phyloP scores from a whole-genome alignment of 2,113 vertebrate species.

The Merops nubicus region DNA sequence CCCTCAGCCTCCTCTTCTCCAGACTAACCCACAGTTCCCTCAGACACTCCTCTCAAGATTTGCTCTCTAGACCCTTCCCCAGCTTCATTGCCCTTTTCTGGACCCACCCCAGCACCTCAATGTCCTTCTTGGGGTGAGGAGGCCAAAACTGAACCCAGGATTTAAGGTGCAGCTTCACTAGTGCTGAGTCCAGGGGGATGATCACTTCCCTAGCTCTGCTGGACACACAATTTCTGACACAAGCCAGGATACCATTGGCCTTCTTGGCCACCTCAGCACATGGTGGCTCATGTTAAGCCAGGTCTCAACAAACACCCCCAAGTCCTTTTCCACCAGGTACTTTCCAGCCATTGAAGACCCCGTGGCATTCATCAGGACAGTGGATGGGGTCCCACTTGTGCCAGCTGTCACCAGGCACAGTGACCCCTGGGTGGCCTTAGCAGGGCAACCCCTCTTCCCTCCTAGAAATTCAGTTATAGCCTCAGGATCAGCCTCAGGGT shows the following conservation, averaged over 20 bases:
- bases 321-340: not conserved
- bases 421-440: fast-evolving
- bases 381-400: not conserved
- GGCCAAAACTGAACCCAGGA: not conserved
- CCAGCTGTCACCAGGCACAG: not conserved
- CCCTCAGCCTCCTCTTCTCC: not conserved
- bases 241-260: not conserved
- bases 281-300: not conserved
- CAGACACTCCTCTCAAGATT: not conserved
- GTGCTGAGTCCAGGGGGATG: not conserved
- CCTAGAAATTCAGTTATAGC: not conserved
- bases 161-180: not conserved
- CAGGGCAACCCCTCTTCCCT: not conserved
- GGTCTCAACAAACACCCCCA: not conserved
- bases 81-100: not conserved
- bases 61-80: not conserved
- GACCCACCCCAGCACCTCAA: not conserved
- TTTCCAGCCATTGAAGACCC: not conserved
- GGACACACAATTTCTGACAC: not conserved
- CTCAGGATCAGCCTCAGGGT: not conserved
- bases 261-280: not conserved
- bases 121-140: not conserved
- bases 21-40: not conserved
- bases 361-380: not conserved
- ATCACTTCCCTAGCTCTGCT: not conserved